phyloP scores from a whole-genome alignment of 2,888 invertebrate genomes.

The Reticulitermes lucifugus region DNA sequence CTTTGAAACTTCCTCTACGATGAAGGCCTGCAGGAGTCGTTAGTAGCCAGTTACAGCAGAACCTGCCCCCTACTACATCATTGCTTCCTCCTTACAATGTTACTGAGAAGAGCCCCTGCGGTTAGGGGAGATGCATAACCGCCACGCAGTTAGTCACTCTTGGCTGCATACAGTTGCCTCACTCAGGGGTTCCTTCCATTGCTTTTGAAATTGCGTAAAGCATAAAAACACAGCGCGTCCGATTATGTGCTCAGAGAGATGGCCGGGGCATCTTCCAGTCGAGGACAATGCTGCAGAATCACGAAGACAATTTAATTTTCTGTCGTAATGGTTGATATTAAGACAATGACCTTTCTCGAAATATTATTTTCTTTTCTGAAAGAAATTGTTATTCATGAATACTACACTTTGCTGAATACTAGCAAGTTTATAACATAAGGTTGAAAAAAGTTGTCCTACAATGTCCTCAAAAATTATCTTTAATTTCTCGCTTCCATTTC shows the following conservation, averaged over 20 bases:
- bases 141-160: slow-evolving; percentile 49
- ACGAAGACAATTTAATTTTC: no score
- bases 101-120: slow-evolving; percentile 44
- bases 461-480: no score
- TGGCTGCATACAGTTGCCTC: slow-evolving; percentile 44
- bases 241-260: background rate
- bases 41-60: slow-evolving; percentile 46
- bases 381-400: no score
- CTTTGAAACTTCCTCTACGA: slow-evolving; percentile 6
- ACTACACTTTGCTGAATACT: no score
- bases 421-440: no score
- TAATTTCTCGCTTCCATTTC: no score
- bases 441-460: no score
- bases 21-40: slow-evolving; percentile 30
- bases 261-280: background rate
- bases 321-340: background rate
- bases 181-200: slow-evolving; percentile 38
- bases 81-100: slow-evolving; percentile 28
- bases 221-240: background rate
- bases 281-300: background rate
- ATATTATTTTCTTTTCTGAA: no score
- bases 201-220: slow-evolving; percentile 1
- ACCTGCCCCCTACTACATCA: background rate
- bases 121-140: slow-evolving; percentile 45
- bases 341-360: no score